These are phyloP conservation scores for Tadarida brasiliensis DNA, from an alignment of 2,797 vertebrate species.

Conservation along the genomic window DNA sequence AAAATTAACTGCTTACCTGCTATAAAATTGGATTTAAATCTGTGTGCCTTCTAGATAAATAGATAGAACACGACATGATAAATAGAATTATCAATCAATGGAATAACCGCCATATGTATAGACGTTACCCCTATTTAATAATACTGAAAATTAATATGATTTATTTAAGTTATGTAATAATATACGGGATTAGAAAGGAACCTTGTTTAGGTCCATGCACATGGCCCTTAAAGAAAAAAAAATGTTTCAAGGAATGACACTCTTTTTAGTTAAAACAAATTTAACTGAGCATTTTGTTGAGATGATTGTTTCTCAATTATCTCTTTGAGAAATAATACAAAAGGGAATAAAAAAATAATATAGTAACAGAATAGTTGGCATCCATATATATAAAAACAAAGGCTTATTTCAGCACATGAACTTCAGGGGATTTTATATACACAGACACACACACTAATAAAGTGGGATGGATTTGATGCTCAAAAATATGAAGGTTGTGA, in stretches of 20 bases:
- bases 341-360: constrained; percentile 37
- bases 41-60: neutral
- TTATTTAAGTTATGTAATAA: neutral
- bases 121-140: neutral
- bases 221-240: neutral
- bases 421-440: neutral
- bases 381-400: constrained; percentile 25
- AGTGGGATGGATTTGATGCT: neutral
- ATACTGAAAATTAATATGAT: neutral
- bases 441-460: neutral
- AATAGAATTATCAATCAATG: neutral
- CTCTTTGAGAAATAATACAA: constrained; percentile 15
- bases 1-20: neutral
- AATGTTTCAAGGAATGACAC: constrained; percentile 10
- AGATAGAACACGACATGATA: neutral
- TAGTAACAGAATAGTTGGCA: neutral
- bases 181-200: neutral
- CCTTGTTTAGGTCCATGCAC: neutral
- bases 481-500: constrained; percentile 3
- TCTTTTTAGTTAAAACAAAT: constrained; percentile 65
- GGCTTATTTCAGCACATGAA: constrained; percentile 21
- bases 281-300: neutral
- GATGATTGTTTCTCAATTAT: neutral
- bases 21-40: neutral
- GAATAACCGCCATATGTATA: neutral